Evolutionary conservation across 2,888 invertebrate genomes (phyloP), one percentile per base, ranked within the genome.

Genomic region (Penaeus monodon): DNA sequence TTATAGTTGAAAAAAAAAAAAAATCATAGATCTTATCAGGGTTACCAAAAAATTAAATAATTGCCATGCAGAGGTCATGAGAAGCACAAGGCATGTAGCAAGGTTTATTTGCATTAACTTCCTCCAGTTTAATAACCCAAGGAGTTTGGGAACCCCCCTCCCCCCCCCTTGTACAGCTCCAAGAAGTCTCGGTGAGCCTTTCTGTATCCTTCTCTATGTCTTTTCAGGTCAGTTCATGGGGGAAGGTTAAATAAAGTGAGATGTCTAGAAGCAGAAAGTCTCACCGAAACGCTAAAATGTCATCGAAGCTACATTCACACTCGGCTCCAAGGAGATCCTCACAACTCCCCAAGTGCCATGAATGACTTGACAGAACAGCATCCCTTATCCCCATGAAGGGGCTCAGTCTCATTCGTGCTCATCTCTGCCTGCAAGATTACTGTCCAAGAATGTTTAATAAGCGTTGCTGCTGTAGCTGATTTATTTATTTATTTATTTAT

Each of bases 181-280:
- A 74, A 74, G 33, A 77, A 78, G 78, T 66, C 77, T 81, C 76
- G 64, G 86, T 79, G 86, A 83, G 86, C 82, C 73, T 78, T 87
- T 83, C 86, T 83, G 86, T 87, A 87, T 87, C 83, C 68, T 78
- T 86, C 82, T 87, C 78, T 87, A 73, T 87, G 73, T 87, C 86
- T 87, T 87, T 87, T 83, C 86, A 87, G 86, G 86, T 87, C 86
- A 87, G 86, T 82, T 83, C 82, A 82, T 87, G 86, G 76, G 73
- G 86, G 78, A 87, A 83, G 64, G 73, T 83, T 74, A 77, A 83
- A 63, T 70, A 85, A 84, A 85, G 79, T 68, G 84, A 80, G 79
- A 79, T 79, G 68, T 73, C 79, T 79, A 65, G 86, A 87, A 83
- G 86, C 86, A 83, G 86, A 82, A 82, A 86, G 86, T 77, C 81